Evolutionary conservation across 1,140 invertebrate genomes (phyloP).

Genomic region (Asbolus verrucosus): DNA sequence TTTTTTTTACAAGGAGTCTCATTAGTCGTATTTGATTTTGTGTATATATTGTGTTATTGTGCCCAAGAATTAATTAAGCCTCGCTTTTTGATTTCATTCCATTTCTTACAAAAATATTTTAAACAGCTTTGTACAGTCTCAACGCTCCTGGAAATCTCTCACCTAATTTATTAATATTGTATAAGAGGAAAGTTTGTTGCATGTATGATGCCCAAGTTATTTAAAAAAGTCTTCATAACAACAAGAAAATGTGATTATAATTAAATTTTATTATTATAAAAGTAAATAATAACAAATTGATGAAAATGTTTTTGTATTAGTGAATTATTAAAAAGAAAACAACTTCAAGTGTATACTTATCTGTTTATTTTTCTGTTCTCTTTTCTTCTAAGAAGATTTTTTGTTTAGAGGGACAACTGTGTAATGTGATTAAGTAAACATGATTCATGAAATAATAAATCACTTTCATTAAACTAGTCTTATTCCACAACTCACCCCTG

Average conservation of each 20-base stretch:
- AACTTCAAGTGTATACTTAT: conserved; percentile 39
- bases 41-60: conserved; percentile 49
- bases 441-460: conserved; percentile 55
- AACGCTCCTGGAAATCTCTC: neutral
- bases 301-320: conserved; percentile 63
- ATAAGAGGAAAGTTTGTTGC: conserved; percentile 41
- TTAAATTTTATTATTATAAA: conserved; percentile 62
- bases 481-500: neutral
- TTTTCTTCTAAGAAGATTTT: conserved; percentile 52
- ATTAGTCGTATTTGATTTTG: conserved; percentile 42
- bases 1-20: conserved; percentile 1
- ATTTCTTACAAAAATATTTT: conserved; percentile 1
- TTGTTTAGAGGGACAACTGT: conserved; percentile 55
- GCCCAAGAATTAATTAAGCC: conserved; percentile 14
- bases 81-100: conserved; percentile 35
- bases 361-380: conserved; percentile 42
- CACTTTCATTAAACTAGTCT: conserved; percentile 51
- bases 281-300: conserved; percentile 60
- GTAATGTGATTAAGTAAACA: conserved; percentile 56
- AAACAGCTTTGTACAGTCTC: conserved; percentile 25
- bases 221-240: conserved; percentile 61
- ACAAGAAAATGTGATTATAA: conserved; percentile 63
- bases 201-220: conserved; percentile 58
- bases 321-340: conserved; percentile 61
- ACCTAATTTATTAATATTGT: conserved; percentile 20